These are phyloP conservation scores for Epizoanthus scotinus DNA, from an alignment of 92 coral and sea anemone species.

Conservation along the genomic window DNA sequence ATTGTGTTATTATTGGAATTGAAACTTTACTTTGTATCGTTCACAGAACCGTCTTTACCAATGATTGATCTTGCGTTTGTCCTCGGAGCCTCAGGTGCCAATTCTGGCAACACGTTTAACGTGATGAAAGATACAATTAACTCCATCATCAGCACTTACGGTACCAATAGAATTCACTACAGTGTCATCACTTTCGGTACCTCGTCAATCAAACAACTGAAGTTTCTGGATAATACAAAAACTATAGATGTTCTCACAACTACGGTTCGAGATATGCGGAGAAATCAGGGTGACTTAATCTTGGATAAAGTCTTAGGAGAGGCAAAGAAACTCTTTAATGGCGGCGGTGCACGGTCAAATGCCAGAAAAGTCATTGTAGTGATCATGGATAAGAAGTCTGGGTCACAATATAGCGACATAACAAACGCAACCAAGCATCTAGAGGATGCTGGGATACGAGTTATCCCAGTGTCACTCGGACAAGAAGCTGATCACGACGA, in stretches of 20 bases:
- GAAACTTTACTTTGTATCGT: background rate
- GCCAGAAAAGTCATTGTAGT: constrained; percentile 38
- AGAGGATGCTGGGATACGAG: constrained; percentile 64
- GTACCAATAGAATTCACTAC: constrained; percentile 45
- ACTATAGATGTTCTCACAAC: constrained; percentile 29
- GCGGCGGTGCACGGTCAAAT: constrained; percentile 36
- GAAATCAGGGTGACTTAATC: constrained; percentile 30
- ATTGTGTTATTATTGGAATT: too few relatives aligned
- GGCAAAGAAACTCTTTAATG: constrained; percentile 41
- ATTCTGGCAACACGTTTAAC: constrained; percentile 30
- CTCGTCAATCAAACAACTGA: constrained; percentile 25
- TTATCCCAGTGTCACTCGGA: constrained; percentile 65
- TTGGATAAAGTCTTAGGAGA: constrained; percentile 46
- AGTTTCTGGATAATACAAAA: constrained; percentile 49
- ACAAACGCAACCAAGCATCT: constrained; percentile 51
- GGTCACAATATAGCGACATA: constrained; percentile 20
- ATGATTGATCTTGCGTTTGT: constrained; percentile 48
- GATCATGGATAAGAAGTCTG: constrained; percentile 46
- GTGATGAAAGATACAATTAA: constrained; percentile 35
- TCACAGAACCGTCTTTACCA: constrained; percentile 33
- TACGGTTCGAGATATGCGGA: constrained; percentile 29
- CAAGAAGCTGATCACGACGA: constrained; percentile 45
- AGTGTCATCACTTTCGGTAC: constrained; percentile 46
- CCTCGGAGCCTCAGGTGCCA: constrained; percentile 48
- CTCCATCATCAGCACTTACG: constrained; percentile 34